A percentile compares a stretch with the other conserved stretches of the same genome.
phyloP scores from a whole-genome alignment of 2,888 invertebrate genomes.

The Salticus scenicus region DNA sequence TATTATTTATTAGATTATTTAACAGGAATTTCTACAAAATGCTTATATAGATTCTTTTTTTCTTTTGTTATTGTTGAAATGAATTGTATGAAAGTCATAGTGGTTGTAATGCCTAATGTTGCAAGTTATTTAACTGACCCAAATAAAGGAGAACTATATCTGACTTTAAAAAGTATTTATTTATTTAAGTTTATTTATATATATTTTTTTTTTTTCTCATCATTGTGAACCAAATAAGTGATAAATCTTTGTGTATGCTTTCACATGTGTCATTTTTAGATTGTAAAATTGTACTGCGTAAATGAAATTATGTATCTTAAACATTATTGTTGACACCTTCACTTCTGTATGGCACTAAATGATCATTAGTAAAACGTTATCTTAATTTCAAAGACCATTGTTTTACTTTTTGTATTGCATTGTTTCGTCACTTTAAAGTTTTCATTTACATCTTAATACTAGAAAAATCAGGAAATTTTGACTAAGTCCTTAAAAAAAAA shows the following conservation, averaged over 20 bases:
- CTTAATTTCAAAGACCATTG: conserved; percentile 12
- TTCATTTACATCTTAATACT: too few relatives aligned
- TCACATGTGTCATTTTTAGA: neutral
- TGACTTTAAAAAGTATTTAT: too few relatives aligned
- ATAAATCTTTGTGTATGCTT: neutral
- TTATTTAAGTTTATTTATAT: neutral
- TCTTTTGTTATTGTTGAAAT: too few relatives aligned
- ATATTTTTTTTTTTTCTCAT: neutral
- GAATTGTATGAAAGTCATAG: too few relatives aligned
- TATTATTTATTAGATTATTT: too few relatives aligned
- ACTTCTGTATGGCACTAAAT: conserved; percentile 66
- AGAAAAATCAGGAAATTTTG: too few relatives aligned
- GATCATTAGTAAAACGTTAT: conserved; percentile 67
- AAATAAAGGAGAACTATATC: neutral
- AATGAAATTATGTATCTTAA: conserved; percentile 3
- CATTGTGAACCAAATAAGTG: neutral
- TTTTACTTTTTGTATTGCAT: neutral
- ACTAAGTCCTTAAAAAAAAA: too few relatives aligned
- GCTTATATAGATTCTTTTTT: too few relatives aligned
- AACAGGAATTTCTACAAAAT: too few relatives aligned
- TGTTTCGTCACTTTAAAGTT: too few relatives aligned
- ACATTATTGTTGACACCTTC: conserved; percentile 36
- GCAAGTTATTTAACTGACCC: neutral
- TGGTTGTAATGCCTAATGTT: too few relatives aligned
- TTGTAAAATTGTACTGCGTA: neutral